These are phyloP conservation scores for Leptopterna dolabrata DNA, from an alignment of 2,888 invertebrate genomes.

Conservation along the genomic window DNA sequence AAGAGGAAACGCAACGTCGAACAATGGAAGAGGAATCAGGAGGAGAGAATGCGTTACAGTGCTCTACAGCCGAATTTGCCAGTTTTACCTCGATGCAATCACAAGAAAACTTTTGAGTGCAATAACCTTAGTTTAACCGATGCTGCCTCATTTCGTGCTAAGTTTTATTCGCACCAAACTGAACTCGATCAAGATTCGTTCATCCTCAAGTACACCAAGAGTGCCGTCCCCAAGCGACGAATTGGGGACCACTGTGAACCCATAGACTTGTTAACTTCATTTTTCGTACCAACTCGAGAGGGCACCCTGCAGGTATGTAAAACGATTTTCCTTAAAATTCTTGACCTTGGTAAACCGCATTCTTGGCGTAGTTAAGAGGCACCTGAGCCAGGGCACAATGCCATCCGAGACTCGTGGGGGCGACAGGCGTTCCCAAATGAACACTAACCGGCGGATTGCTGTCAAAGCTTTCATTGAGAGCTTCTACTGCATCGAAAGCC, in stretches of 20 bases:
- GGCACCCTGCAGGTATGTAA: constrained; percentile 40
- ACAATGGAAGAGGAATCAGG: no score
- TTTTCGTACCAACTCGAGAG: constrained; percentile 13
- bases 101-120: no score
- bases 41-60: no score
- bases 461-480: not conserved
- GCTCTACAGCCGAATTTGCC: no score
- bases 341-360: no score
- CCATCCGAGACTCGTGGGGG: not conserved
- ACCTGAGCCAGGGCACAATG: not conserved
- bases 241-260: not conserved
- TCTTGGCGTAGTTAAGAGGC: not conserved
- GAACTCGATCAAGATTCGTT: no score
- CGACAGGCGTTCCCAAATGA: not conserved
- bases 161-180: constrained; percentile 8
- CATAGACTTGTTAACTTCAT: not conserved
- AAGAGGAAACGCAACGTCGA: no score
- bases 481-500: not conserved
- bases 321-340: not conserved
- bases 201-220: no score
- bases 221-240: no score
- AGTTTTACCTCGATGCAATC: no score
- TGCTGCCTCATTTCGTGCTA: not conserved
- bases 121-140: no score
- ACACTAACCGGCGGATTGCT: not conserved